phyloP scores from a whole-genome alignment of 2,888 invertebrate species.

The Dichetophora obliterata region DNA sequence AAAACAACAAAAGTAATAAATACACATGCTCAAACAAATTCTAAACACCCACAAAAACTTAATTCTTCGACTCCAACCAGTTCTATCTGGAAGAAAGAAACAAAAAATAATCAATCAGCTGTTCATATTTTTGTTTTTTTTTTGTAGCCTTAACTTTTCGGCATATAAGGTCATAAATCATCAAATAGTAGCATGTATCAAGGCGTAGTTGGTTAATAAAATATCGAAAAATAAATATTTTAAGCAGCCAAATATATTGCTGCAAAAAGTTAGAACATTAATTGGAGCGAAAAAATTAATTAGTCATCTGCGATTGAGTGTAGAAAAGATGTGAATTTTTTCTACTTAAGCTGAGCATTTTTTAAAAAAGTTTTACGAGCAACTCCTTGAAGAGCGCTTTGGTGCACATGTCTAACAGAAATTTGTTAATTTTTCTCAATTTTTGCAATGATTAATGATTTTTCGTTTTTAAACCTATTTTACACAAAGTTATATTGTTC shows the following conservation, averaged over 20 bases:
- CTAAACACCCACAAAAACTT: neutral
- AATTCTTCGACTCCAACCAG: neutral
- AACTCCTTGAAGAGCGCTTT: too few species aligned
- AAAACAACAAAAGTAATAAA: neutral
- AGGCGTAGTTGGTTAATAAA: neutral
- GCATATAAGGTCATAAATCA: neutral
- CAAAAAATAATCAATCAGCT: neutral
- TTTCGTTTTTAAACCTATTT: too few species aligned
- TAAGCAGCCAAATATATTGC: neutral
- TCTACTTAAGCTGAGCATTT: too few species aligned
- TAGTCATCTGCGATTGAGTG: too few species aligned
- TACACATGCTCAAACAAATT: neutral
- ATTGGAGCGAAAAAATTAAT: neutral
- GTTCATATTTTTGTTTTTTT: neutral
- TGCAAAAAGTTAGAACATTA: neutral
- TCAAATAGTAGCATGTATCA: neutral
- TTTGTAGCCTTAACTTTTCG: neutral
- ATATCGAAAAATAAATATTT: conserved; percentile 10
- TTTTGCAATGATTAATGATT: too few species aligned
- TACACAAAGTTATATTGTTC: too few species aligned
- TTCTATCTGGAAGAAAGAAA: neutral
- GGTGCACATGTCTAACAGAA: too few species aligned
- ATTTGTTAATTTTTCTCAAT: too few species aligned
- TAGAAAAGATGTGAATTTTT: too few species aligned
- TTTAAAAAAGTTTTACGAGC: too few species aligned